Conservation (phyloP, 2,888 invertebrate genomes). For the Dynastes grantii region DNA sequence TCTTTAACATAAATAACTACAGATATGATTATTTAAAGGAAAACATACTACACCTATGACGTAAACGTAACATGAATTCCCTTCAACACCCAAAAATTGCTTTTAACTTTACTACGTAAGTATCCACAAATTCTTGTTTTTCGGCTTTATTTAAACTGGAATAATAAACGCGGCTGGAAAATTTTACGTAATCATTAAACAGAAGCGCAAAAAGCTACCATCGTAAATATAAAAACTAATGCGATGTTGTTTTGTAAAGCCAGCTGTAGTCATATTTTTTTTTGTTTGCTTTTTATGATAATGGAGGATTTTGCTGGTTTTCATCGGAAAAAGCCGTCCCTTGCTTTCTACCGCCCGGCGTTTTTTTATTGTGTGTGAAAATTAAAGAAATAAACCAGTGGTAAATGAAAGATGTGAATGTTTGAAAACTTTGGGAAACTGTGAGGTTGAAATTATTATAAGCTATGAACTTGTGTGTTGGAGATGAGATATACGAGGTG, state of each 20-base stretch:
- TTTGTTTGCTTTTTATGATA: background rate
- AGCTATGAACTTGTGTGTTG: background rate
- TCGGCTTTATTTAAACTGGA: no score
- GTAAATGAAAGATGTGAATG: background rate
- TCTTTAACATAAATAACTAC: no score
- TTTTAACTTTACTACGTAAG: no score
- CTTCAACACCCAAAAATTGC: no score
- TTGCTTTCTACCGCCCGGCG: background rate
- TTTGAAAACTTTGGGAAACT: background rate
- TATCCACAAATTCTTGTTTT: no score
- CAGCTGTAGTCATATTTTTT: conserved; percentile 8
- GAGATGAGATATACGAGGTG: no score
- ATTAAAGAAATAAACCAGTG: background rate
- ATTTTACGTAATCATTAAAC: no score
- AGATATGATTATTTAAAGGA: no score
- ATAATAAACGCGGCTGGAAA: no score
- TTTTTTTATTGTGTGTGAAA: background rate
- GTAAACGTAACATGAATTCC: no score
- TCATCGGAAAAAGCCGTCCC: background rate
- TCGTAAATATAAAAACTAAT: conserved; percentile 20
- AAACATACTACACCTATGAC: no score
- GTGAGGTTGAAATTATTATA: background rate
- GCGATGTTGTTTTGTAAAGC: conserved; percentile 3
- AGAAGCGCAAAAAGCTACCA: no score
- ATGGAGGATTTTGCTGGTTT: background rate